Conservation (phyloP, 2,797 vertebrate species). For the Discoglossus pictus region DNA sequence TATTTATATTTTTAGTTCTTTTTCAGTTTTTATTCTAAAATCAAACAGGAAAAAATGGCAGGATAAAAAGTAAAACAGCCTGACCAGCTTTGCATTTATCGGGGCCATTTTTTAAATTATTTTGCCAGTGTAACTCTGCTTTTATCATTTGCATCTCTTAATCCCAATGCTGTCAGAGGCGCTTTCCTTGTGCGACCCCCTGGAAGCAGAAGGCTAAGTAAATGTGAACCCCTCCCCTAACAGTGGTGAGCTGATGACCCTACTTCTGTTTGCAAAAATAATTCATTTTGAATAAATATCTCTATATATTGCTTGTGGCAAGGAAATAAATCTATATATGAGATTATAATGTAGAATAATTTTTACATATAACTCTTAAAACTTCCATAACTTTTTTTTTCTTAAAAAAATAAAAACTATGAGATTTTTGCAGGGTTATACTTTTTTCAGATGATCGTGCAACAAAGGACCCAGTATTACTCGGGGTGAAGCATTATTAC, state of each 20-base stretch:
- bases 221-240: conserved; percentile 20
- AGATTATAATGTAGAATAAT: no score
- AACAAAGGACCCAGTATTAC: no score
- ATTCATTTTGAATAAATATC: no score
- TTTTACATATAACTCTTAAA: no score
- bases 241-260: conserved; percentile 46
- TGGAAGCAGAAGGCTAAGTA: conserved; percentile 16
- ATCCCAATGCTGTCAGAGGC: conserved; percentile 19
- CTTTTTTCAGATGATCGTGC: no score
- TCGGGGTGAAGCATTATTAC: no score
- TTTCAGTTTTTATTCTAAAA: conserved; percentile 48
- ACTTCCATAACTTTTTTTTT: no score
- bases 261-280: neutral
- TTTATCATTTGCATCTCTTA: conserved; percentile 22
- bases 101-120: conserved; percentile 29
- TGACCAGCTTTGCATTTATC: conserved; percentile 45
- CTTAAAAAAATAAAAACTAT: no score
- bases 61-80: conserved; percentile 48
- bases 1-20: conserved; percentile 44
- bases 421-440: no score
- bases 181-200: neutral
- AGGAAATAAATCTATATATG: no score
- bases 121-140: conserved; percentile 24
- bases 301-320: no score
- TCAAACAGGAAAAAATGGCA: conserved; percentile 58